A percentile compares a stretch with the other conserved stretches of the same genome.
Conservation (phyloP, 2,113 vertebrate species). For the Hippocampus guttulatus region DNA sequence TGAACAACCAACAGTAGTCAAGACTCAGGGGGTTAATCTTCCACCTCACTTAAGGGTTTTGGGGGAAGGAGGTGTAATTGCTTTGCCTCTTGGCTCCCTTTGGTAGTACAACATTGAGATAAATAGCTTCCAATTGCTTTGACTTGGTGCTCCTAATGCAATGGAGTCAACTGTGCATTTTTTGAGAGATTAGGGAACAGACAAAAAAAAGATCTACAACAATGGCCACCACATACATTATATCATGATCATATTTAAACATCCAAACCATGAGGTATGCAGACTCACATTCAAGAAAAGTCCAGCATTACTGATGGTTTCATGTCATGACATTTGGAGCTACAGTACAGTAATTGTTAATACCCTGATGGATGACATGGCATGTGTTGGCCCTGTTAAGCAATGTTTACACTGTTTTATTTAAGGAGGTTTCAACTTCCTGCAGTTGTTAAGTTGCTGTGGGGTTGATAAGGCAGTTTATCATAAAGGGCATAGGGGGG, state of each 20-base stretch:
- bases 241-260: background rate
- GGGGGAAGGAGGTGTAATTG: background rate
- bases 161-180: background rate
- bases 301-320: background rate
- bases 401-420: too few relatives aligned
- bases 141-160: background rate
- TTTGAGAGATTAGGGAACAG: conserved; percentile 1
- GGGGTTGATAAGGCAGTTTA: too few relatives aligned
- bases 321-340: too few relatives aligned
- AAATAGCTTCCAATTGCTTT: background rate
- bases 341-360: too few relatives aligned
- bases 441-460: too few relatives aligned
- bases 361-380: too few relatives aligned
- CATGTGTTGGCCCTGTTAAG: too few relatives aligned
- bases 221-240: background rate
- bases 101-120: background rate
- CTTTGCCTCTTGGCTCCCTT: background rate
- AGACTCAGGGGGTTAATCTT: background rate
- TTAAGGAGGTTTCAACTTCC: too few relatives aligned
- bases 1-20: background rate
- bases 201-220: conserved; percentile 7
- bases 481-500: too few relatives aligned
- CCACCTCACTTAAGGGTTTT: background rate
- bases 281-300: background rate
- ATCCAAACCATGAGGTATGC: background rate